Evolutionary conservation across 2,888 invertebrate species (phyloP), one percentile per base, ranked within the genome.

Genomic region (Drosophila tripunctata): DNA sequence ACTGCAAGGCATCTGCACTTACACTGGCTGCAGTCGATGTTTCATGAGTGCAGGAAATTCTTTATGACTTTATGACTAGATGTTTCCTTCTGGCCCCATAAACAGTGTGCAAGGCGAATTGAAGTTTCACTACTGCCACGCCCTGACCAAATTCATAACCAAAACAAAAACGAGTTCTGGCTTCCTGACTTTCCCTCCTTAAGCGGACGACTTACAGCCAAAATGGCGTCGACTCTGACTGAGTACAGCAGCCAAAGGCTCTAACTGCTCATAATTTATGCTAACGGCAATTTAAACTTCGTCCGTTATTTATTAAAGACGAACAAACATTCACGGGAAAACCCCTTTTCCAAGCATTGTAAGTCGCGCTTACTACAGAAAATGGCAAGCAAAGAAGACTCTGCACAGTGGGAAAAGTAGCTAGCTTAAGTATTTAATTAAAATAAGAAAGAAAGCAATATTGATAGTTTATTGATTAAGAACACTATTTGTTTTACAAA

Each of bases 201-300:
- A 14, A 45, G 5, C 8, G 44, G 60, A 22, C 52, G 61, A 44
- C 17, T 36, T 35, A 40, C 44, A 44, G 76, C 58, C 72, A 75
- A 69, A 56, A 56, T 75, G 76, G 76, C 71, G 71, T 60, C 70
- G 55, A 47, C 63, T 70, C 70, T 79, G 67, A 71, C 64, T 79
- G 76, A 75, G 66, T 75, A 54, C 76, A 70, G 63, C 68, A 76
- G 63, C 77, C 65, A 80, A 86, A 68, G 60, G 61, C 79, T 68
- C 80, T 76, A 72, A 80, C 87, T 84, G 67, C 78, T 88, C 75
- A 84, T 88, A 88, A 88, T 84, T 88, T 84, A 84, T 88, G 87
- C 88, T 88, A 88, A 84, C 87, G 85, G 84, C 87, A 88, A 84
- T 81, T 87, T 84, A 84, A 88, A 84, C 88, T 84, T 88, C 21